Evolutionary conservation across 1,140 invertebrate genomes (phyloP).

Genomic region (Paracyclopina nana): DNA sequence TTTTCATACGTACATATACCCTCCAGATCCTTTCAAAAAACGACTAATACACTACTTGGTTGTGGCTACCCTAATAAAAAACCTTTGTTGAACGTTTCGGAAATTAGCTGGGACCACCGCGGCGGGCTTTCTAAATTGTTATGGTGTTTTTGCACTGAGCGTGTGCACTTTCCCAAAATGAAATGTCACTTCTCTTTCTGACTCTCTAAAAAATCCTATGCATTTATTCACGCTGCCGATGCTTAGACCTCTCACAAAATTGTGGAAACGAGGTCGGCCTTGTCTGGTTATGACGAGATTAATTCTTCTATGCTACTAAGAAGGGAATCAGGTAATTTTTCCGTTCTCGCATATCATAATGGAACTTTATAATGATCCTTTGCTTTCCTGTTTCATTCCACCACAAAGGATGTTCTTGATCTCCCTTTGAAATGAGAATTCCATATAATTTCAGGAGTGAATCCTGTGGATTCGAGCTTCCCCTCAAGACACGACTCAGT

Average conservation of each 20-base stretch:
- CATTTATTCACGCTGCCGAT: neutral
- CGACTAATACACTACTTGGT: neutral
- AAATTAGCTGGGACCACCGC: no score
- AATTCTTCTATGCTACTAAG: no score
- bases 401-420: neutral
- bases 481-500: neutral
- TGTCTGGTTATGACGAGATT: conserved; percentile 4
- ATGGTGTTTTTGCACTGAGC: neutral
- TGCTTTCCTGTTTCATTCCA: neutral
- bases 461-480: neutral
- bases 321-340: neutral
- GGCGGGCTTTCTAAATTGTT: no score
- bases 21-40: neutral
- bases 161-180: neutral
- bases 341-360: neutral
- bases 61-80: neutral
- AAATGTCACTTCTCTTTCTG: neutral
- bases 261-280: neutral
- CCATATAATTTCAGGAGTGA: neutral
- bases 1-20: neutral
- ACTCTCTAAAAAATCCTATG: neutral
- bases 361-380: neutral
- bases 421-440: neutral
- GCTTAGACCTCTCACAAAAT: neutral
- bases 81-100: neutral